phyloP scores from a whole-genome alignment of 2,888 invertebrate genomes.

The Stenichneumon culpator region DNA sequence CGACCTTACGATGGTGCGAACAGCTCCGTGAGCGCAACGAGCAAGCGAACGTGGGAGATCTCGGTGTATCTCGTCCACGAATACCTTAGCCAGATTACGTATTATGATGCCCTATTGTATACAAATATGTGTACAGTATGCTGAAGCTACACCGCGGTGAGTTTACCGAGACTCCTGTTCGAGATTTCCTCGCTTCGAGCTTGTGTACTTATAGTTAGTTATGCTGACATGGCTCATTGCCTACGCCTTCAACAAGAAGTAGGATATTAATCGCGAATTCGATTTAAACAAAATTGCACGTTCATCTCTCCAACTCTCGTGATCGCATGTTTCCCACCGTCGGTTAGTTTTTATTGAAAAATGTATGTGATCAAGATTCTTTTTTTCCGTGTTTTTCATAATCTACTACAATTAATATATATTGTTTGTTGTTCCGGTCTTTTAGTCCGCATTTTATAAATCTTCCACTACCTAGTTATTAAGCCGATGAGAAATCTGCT shows the following conservation, averaged over 20 bases:
- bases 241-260: slow-evolving; percentile 22
- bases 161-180: slow-evolving; percentile 51
- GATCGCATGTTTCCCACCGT: slow-evolving; percentile 6
- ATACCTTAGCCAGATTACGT: slow-evolving; percentile 82
- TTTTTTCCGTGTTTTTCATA: background rate
- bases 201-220: slow-evolving; percentile 42
- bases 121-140: slow-evolving; percentile 78
- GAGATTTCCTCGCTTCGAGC: slow-evolving; percentile 51
- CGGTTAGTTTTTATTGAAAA: background rate
- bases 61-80: slow-evolving; percentile 76
- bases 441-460: background rate
- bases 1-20: slow-evolving; percentile 65
- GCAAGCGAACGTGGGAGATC: slow-evolving; percentile 80
- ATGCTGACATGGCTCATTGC: slow-evolving; percentile 58
- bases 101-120: slow-evolving; percentile 84
- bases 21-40: slow-evolving; percentile 60
- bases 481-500: too few relatives aligned
- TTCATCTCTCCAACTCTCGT: background rate
- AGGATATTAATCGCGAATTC: slow-evolving; percentile 54
- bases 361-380: background rate
- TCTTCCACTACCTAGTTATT: background rate
- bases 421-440: background rate
- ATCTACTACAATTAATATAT: background rate
- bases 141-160: slow-evolving; percentile 42
- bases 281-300: slow-evolving; percentile 35